Percentiles rank a stretch among this genome's conserved stretches.
Conservation (phyloP, 35 echinoderm and acorn worm genomes). For the Apostichopus parvimensis region DNA sequence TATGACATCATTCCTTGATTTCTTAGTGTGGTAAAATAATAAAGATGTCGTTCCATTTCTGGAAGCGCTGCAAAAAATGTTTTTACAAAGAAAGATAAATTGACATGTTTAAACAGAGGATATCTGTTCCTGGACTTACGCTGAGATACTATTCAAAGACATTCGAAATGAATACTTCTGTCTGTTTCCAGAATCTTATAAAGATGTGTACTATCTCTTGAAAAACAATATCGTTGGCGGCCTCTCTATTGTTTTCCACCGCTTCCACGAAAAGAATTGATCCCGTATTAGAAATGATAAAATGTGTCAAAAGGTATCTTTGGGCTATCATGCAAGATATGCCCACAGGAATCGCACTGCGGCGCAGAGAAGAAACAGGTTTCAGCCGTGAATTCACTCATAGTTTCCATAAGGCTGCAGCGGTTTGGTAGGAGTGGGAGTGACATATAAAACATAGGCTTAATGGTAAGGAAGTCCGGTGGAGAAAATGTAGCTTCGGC, state of each 20-base stretch:
- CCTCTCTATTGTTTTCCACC: constrained; percentile 18
- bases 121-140: constrained; percentile 56
- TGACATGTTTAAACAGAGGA: too few species aligned
- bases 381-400: too few species aligned
- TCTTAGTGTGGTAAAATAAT: constrained; percentile 67
- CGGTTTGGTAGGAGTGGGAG: too few species aligned
- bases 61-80: too few species aligned
- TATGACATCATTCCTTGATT: constrained; percentile 9
- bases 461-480: too few species aligned
- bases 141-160: constrained; percentile 49
- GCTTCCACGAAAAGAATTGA: constrained; percentile 24
- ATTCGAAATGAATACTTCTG: background rate
- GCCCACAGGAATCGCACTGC: too few species aligned
- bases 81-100: too few species aligned
- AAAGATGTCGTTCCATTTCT: constrained; percentile 59
- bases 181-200: constrained; percentile 49
- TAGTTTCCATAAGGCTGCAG: too few species aligned
- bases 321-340: constrained; percentile 67
- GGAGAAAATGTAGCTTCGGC: too few species aligned
- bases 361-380: too few species aligned
- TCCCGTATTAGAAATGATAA: constrained; percentile 4
- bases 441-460: too few species aligned
- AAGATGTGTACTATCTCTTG: constrained; percentile 28
- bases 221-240: constrained; percentile 40
- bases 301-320: constrained; percentile 2